Evolutionary conservation across 92 coral and sea anemone species (phyloP), one percentile per base, ranked within the genome.

Genomic region (Palythoa grandis): DNA sequence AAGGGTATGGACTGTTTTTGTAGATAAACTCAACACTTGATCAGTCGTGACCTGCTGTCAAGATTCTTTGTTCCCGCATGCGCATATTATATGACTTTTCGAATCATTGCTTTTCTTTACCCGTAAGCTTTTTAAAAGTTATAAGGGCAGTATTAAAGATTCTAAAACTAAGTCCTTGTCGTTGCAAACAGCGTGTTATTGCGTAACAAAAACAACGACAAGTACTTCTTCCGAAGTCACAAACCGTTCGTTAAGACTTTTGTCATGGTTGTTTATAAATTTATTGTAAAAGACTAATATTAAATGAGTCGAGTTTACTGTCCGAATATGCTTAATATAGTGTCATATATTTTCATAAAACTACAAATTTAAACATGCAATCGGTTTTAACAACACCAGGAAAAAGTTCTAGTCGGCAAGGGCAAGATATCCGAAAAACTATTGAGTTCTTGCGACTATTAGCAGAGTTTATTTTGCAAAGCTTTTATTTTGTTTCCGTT

Each of bases 21-120:
- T 25, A 76, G 68, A 76, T 76, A 54, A 76, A 76, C 66, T 25
- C 13, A 29, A 76, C 53, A 15, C 24, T 52, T 11, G 82, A 76
- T 54, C 82, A 25, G 53, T 76, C 66, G 54, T 54, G 37, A 76
- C 43, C 82, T 16, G 6, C 22, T 52, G 68, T 24, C 82, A 76
- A 29, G 47, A 25, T 56, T 35, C 5, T 56, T 53, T 53, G 0
- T 17, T 76, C 22, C 25, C 61, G 56, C 24, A 73, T 74, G 61
- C 19, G 57, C 78, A 20, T 47, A 9, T 12, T 19, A 65, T n/a
- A 37, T 19, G 2, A 19, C 10, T 19, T 65, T 19, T 65, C 23
- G 17, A 19, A 19, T 65, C 70, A 20, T 65, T 65, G 25, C n/a
- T 23, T 65, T 65, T 22, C 29, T 9, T 65, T 58, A 5, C 24